A percentile compares a stretch with the other conserved stretches of the same genome.
Conservation (phyloP, 2,113 vertebrate species). For the Elephantulus edwardii region DNA sequence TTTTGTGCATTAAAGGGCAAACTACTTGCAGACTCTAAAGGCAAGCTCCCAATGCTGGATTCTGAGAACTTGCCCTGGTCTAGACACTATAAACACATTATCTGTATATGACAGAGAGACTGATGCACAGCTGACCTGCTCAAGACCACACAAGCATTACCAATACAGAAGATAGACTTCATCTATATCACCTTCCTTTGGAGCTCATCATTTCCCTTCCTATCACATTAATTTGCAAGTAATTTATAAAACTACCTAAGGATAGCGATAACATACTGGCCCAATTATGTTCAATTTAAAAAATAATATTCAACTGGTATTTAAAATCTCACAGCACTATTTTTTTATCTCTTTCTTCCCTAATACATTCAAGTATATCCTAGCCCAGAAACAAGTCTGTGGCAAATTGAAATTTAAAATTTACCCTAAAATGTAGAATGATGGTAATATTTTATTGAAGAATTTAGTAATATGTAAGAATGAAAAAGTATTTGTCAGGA, state of each 20-base stretch:
- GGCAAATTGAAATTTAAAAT: not conserved
- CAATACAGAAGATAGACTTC: not conserved
- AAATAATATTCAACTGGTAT: not conserved
- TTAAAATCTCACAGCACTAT: not conserved
- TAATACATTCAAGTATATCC: not conserved
- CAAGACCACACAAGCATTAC: not conserved
- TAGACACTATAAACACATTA: not conserved
- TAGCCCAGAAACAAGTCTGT: not conserved
- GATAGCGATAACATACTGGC: not conserved
- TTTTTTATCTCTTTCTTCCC: not conserved
- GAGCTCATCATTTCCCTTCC: not conserved
- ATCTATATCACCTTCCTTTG: not conserved
- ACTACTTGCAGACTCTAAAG: not conserved
- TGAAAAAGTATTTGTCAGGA: slow-evolving; percentile 7
- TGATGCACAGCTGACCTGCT: not conserved
- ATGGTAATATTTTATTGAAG: not conserved
- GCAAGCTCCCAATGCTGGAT: not conserved
- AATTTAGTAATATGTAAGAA: not conserved
- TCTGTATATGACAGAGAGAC: not conserved
- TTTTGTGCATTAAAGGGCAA: not conserved
- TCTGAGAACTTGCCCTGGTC: not conserved
- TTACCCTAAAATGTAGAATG: not conserved
- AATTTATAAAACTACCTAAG: not conserved
- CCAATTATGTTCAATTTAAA: not conserved
- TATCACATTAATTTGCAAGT: not conserved